Percentiles rank a stretch among this genome's conserved stretches.
These are phyloP conservation scores for Gnatocerus cornutus DNA, from an alignment of 2,888 invertebrate genomes.

Conservation along the genomic window DNA sequence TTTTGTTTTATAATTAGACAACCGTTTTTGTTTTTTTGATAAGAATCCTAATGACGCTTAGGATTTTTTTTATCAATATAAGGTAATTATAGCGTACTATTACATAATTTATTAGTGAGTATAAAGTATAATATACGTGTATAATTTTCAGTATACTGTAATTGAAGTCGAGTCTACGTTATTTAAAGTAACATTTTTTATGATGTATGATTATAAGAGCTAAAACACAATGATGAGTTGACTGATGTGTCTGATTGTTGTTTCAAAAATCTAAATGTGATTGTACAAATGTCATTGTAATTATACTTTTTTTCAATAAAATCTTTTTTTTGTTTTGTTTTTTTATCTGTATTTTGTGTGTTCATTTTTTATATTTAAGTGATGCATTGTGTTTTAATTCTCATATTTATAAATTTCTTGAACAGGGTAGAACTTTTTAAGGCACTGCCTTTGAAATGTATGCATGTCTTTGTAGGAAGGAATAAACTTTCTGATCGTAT, in stretches of 20 bases:
- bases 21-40: slow-evolving; percentile 30
- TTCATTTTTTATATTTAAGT: slow-evolving; percentile 7
- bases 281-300: slow-evolving; percentile 39
- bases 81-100: slow-evolving; percentile 33
- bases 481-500: slow-evolving; percentile 47
- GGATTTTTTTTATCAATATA: slow-evolving; percentile 41
- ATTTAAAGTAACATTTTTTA: slow-evolving; percentile 21
- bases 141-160: slow-evolving; percentile 27
- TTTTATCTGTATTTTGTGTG: slow-evolving; percentile 13
- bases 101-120: slow-evolving; percentile 42
- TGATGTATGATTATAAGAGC: slow-evolving; percentile 31
- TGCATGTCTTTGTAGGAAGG: slow-evolving; percentile 50
- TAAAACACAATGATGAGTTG: slow-evolving; percentile 40
- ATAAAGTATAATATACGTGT: slow-evolving; percentile 39
- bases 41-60: slow-evolving; percentile 32
- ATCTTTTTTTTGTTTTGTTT: slow-evolving; percentile 19
- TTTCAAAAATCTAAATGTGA: slow-evolving; percentile 40
- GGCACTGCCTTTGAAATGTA: slow-evolving; percentile 47
- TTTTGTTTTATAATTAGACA: slow-evolving; percentile 41
- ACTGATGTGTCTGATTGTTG: slow-evolving; percentile 31
- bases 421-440: slow-evolving; percentile 49
- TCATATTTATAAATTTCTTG: slow-evolving; percentile 31
- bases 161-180: slow-evolving; percentile 15
- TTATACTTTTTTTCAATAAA: slow-evolving; percentile 27
- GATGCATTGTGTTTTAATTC: slow-evolving; percentile 42